These are phyloP conservation scores for Enteromius trimaculatus DNA, from an alignment of 2,797 vertebrate genomes.

Conservation along the genomic window DNA sequence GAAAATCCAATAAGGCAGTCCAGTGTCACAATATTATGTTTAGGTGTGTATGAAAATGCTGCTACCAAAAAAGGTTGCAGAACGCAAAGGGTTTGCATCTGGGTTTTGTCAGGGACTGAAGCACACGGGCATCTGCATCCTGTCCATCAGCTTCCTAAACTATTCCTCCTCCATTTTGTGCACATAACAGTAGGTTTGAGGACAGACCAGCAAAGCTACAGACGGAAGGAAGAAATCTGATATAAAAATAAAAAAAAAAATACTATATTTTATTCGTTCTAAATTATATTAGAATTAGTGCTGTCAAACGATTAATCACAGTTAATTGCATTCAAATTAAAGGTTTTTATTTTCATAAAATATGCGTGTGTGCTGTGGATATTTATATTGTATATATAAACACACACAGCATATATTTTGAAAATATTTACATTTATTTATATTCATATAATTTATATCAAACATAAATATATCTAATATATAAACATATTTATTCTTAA, in stretches of 20 bases:
- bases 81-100: slow-evolving; percentile 15
- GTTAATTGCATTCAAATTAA: too few relatives aligned
- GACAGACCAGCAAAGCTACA: not conserved
- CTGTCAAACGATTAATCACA: too few relatives aligned
- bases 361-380: too few relatives aligned
- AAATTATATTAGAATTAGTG: not conserved
- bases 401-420: too few relatives aligned
- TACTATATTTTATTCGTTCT: not conserved
- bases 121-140: slow-evolving; percentile 15
- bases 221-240: not conserved
- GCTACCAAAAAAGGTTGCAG: slow-evolving; percentile 37
- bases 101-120: slow-evolving; percentile 28
- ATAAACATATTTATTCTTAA: too few relatives aligned
- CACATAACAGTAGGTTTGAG: not conserved
- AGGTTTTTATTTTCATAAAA: too few relatives aligned
- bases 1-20: not conserved
- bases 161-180: slow-evolving; percentile 50
- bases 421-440: too few relatives aligned
- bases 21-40: not conserved
- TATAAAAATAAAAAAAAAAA: not conserved
- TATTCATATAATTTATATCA: too few relatives aligned
- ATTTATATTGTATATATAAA: too few relatives aligned
- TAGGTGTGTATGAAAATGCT: not conserved
- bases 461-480: too few relatives aligned
- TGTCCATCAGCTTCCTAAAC: slow-evolving; percentile 62